Evolutionary conservation across 1,140 invertebrate species (phyloP).

Genomic region (Calephelis virginiensis): DNA sequence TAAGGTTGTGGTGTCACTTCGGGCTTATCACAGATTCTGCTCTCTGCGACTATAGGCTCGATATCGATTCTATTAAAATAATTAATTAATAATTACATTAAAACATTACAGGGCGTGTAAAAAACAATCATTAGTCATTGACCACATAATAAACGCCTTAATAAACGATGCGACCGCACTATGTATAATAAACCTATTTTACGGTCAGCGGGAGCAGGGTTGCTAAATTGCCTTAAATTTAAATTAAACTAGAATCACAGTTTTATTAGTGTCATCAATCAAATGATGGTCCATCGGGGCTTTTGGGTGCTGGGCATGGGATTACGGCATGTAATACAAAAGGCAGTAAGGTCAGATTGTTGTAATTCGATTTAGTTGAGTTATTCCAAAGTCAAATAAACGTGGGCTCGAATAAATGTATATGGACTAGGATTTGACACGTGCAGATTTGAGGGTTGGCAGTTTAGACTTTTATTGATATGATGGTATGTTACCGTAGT

Average conservation of each 20-base stretch:
- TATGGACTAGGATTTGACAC: conserved; percentile 68
- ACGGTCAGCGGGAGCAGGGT: conserved; percentile 62
- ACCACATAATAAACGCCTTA: conserved; percentile 44
- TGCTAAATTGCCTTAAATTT: conserved; percentile 76
- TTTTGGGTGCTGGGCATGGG: conserved; percentile 32
- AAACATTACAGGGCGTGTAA: neutral
- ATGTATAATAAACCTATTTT: conserved; percentile 67
- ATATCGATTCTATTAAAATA: too few species aligned
- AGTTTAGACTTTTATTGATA: conserved; percentile 4
- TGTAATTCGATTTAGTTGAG: conserved; percentile 37
- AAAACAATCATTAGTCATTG: conserved; percentile 32
- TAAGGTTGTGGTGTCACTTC: too few species aligned
- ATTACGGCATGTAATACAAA: conserved; percentile 48
- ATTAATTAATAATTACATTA: too few species aligned
- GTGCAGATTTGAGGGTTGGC: conserved; percentile 42
- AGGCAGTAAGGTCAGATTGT: conserved; percentile 37
- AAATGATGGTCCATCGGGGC: conserved; percentile 61
- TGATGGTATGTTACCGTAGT: neutral
- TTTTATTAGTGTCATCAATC: conserved; percentile 78
- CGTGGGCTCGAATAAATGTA: conserved; percentile 67
- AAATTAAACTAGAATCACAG: conserved; percentile 77
- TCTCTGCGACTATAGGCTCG: too few species aligned
- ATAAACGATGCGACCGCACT: conserved; percentile 52
- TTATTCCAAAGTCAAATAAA: conserved; percentile 71
- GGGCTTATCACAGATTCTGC: too few species aligned